These are phyloP conservation scores for Drosophila nikananu DNA, from an alignment of 1,140 invertebrate genomes.

Conservation along the genomic window DNA sequence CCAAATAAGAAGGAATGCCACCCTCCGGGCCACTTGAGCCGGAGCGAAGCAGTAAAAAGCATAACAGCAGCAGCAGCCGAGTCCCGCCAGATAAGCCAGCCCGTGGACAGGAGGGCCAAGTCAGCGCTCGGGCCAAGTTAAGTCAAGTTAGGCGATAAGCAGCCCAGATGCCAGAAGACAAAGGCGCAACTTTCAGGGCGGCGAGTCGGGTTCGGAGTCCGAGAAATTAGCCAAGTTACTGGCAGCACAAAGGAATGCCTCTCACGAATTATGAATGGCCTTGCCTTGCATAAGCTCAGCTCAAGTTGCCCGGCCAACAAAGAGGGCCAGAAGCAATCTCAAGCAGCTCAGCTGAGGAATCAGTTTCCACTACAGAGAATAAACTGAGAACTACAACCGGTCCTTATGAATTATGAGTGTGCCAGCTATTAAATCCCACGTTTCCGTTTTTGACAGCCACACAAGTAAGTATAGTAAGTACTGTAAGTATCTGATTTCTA, in stretches of 20 bases:
- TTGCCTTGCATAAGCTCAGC: conserved; percentile 36
- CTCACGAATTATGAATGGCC: conserved; percentile 59
- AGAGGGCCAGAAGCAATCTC: conserved; percentile 33
- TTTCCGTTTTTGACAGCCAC: conserved; percentile 4
- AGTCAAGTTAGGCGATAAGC: conserved; percentile 42
- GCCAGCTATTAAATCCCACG: conserved; percentile 6
- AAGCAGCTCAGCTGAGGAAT: conserved; percentile 17
- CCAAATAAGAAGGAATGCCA: conserved; percentile 29
- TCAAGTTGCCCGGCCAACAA: conserved; percentile 38
- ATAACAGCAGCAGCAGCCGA: conserved; percentile 46
- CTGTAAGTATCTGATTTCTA: conserved; percentile 4
- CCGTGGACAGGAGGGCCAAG: conserved; percentile 45
- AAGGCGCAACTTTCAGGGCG: conserved; percentile 48
- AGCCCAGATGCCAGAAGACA: conserved; percentile 53
- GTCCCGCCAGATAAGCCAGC: conserved; percentile 52
- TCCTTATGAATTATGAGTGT: conserved; percentile 26
- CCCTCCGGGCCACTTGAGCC: conserved; percentile 51
- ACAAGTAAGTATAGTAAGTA: conserved; percentile 10
- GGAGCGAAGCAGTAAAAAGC: conserved; percentile 35
- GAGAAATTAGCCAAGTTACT: conserved; percentile 60
- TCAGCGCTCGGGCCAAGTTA: conserved; percentile 24
- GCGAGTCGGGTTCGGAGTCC: conserved; percentile 7
- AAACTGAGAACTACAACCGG: conserved; percentile 20
- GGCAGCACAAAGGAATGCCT: conserved; percentile 34
- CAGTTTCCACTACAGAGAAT: conserved; percentile 16